phyloP scores from a whole-genome alignment of 2,113 vertebrate species.

The Nesogale talazaci region DNA sequence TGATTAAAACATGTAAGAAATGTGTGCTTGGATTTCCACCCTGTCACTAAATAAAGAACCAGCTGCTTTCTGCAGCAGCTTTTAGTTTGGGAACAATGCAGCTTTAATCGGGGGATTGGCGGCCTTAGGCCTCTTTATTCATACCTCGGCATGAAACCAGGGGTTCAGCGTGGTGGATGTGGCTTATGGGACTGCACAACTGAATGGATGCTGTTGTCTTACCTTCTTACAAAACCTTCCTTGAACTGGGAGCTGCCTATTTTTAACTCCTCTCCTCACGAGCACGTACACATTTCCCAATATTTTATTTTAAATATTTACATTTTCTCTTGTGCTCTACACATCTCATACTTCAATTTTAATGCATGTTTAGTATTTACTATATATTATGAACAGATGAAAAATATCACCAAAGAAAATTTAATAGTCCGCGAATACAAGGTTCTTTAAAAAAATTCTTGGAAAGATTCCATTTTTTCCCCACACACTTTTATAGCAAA shows the following conservation, averaged over 20 bases:
- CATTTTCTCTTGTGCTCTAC: too few species aligned
- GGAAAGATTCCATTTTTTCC: too few species aligned
- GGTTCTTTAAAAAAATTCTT: too few species aligned
- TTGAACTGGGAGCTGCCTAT: not conserved
- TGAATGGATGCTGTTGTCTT: not conserved
- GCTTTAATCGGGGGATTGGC: not conserved
- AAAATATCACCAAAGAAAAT: too few species aligned
- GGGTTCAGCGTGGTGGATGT: not conserved
- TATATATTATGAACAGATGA: too few species aligned
- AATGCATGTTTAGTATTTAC: too few species aligned
- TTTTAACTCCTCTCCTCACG: slow-evolving; percentile 12
- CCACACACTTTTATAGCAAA: too few species aligned
- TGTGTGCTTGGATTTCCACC: slow-evolving; percentile 8
- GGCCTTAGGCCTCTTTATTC: not conserved
- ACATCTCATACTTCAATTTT: too few species aligned
- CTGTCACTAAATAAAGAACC: slow-evolving; percentile 34
- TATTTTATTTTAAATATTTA: slow-evolving; percentile 30
- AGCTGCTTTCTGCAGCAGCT: not conserved
- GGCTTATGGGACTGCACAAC: not conserved
- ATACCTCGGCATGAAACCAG: not conserved
- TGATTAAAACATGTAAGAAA: slow-evolving; percentile 42
- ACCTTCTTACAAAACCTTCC: slow-evolving; percentile 12
- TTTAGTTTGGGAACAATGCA: slow-evolving; percentile 1
- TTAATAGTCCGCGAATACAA: too few species aligned
- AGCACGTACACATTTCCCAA: slow-evolving; percentile 37